Evolutionary conservation across 2,113 vertebrate genomes (phyloP), one percentile per base, ranked within the genome.

Genomic region (Pelodiscus sinensis): DNA sequence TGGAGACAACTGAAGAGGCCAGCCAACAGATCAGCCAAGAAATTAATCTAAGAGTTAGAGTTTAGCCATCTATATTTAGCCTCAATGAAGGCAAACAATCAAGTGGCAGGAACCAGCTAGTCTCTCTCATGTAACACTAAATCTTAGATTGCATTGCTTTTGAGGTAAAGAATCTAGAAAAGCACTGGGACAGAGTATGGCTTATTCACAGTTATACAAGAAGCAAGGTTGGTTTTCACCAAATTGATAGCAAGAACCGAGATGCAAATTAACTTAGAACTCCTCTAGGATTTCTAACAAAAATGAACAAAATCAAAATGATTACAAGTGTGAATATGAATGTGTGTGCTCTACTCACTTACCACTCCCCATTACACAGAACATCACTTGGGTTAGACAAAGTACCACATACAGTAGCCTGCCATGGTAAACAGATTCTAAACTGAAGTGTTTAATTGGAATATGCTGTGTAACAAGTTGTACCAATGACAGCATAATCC

Each of bases 221-320:
- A 38, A 91, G 92, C 3, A 90, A 90, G 38, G 9, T 77, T 44
- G 58, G 27, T 35, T 4, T 29, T 86, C 60, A 2, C 2, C 50
- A 51, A 2, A 51, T 78, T 3, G 0, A 1, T 2, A 4, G n/a
- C n/a, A n/a, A 57, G 12, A 54, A 81, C n/a, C 22, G 14, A 57
- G 27, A 52, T 6, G 5, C 31, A 79, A 31, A 82, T 78, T 75
- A 50, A 68, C 87, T 90, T 52, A 65, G 12, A 89, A 7, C 62
- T 93, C 82, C 81, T 87, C 87, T 83, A 73, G 89, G 84, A 56
- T 85, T 94, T 65, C 81, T 90, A 21, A 50, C 38, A 25, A 77
- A 44, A 22, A 13, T 22, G 11, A 88, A 78, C 79, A 85, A 93
- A 80, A 84, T 51, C 31, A 86, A 27, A 79, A 71, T 35, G 38